phyloP scores from a whole-genome alignment of 2,113 vertebrate species.

The Gymnarchus niloticus region DNA sequence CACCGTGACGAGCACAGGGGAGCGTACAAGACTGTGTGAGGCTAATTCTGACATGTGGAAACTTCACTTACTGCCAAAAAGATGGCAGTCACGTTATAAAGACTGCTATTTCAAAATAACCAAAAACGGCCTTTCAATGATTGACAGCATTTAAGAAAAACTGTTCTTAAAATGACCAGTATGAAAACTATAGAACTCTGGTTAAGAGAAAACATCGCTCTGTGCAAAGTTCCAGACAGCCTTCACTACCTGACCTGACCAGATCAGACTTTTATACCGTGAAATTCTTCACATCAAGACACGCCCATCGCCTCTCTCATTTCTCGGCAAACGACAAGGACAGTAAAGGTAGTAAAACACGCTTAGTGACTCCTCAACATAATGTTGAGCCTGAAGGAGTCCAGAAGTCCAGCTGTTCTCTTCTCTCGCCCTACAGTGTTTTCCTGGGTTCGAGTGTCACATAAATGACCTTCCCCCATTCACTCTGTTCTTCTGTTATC shows the following conservation, averaged over 20 bases:
- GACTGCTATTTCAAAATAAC: not conserved
- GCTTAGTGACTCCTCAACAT: not conserved
- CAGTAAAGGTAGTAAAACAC: not conserved
- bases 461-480: constrained; percentile 43
- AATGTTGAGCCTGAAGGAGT: not conserved
- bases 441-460: constrained; percentile 52
- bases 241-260: not conserved
- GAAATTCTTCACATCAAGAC: not conserved
- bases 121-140: not conserved
- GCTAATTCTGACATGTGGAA: constrained; percentile 27
- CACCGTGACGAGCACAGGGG: no score
- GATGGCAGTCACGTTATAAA: not conserved
- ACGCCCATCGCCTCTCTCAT: not conserved
- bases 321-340: not conserved
- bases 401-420: not conserved
- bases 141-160: not conserved
- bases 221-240: not conserved
- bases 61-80: constrained; percentile 20
- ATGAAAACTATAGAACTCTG: not conserved
- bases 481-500: constrained; percentile 39
- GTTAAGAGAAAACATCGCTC: not conserved
- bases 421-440: constrained; percentile 28
- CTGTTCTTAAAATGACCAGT: not conserved
- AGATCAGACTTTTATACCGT: not conserved
- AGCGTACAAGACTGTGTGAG: constrained; percentile 12